Evolutionary conservation across 2,113 vertebrate species (phyloP).

Genomic region (Podocnemis expansa): DNA sequence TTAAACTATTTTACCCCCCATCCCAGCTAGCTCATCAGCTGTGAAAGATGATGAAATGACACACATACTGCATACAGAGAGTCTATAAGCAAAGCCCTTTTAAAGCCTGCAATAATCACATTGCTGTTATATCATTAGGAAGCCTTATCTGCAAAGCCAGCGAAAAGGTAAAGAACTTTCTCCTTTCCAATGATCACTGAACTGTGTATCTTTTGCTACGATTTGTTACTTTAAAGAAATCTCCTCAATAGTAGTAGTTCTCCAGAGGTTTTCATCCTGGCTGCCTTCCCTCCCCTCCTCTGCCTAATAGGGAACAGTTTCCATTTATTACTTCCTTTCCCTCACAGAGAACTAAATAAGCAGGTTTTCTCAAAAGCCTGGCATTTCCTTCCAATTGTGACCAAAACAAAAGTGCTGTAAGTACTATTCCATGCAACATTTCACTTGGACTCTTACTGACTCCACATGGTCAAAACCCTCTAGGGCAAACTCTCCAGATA

Average conservation of each 20-base stretch:
- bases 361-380: conserved; percentile 59
- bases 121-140: not conserved
- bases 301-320: conserved; percentile 53
- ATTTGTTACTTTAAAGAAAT: not conserved
- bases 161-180: not conserved
- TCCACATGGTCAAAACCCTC: conserved; percentile 56
- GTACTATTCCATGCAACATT: conserved; percentile 31
- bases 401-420: conserved; percentile 44
- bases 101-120: not conserved
- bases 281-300: not conserved
- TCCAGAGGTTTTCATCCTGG: conserved; percentile 15
- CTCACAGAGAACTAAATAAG: conserved; percentile 40
- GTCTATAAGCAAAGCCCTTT: conserved; percentile 34
- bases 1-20: not conserved
- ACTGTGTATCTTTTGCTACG: not conserved
- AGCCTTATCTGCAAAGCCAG: not conserved
- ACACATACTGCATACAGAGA: conserved; percentile 2
- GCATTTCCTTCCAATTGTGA: conserved; percentile 70
- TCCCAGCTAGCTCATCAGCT: not conserved
- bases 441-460: conserved; percentile 49
- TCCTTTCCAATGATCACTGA: conserved; percentile 27
- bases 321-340: conserved; percentile 65
- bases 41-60: conserved; percentile 11
- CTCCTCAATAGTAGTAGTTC: conserved; percentile 31
- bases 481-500: conserved; percentile 57